Base-by-base conservation (phyloP, 2,113 vertebrate species). In the Anseranas semipalmata region DNA sequence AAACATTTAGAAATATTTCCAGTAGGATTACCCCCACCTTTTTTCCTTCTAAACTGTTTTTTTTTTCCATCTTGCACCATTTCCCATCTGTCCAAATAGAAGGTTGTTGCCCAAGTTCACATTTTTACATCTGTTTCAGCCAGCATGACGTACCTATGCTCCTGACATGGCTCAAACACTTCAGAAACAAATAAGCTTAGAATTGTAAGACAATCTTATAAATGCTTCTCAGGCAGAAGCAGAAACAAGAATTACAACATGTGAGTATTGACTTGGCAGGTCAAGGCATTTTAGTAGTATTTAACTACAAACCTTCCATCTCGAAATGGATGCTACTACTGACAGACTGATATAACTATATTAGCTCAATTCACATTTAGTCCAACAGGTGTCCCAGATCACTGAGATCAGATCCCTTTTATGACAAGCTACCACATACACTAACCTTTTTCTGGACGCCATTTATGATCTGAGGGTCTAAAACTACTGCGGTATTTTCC, bases 221-320 rank as follows among this genome's bases (percentile, higher is more conserved):
- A 78, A 50, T 8, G 4, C 8, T 50, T 80, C 86, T 45, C 18
- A 84, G 30, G 14, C 5, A 83, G 43, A 65, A 74, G 15, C 37
- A 74, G 17, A 76, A 84, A 62, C 18, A 43, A 35, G 43, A 77
- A 15, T 33, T 12, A 75, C 60, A 60, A 67, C 17, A 71, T 7
- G 7, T 8, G 5, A 80, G 7, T 32, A 63, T 0, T 20, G 19
- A 83, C 17, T 21, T 58, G 53, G 62, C 1, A 0, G 14, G 27
- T 46, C 41, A 77, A 67, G 4, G 6, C 9, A 53, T 37, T 72
- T 80, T 33, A 60, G 8, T 9, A 27, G 16, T 22, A 13, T 45
- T 62, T 46, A 81, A 91, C 8, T 18, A 67, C 43, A 50, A 63
- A 8, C 16, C 9, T 84, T 94, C 28, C 35, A 56, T 14, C 22